Conservation (phyloP, 2,797 vertebrate genomes). For the Lepidocolaptes lacrymiger region DNA sequence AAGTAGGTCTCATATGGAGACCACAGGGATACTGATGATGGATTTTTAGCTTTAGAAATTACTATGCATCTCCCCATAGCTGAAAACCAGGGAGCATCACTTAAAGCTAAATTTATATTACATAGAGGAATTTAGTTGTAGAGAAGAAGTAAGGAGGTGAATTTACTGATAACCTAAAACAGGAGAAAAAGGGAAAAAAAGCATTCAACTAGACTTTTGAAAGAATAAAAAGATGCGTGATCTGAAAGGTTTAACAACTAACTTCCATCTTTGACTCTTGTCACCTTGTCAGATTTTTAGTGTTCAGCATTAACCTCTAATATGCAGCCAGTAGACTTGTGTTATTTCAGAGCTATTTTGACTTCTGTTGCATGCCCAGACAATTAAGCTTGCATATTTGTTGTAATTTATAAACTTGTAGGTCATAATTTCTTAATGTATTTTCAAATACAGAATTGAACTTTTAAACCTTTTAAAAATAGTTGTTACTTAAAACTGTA, state of each 20-base stretch:
- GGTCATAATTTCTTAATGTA: neutral
- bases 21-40: neutral
- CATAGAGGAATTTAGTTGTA: neutral
- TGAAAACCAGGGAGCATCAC: neutral
- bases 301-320: neutral
- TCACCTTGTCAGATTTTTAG: neutral
- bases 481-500: neutral
- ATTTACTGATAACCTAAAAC: neutral
- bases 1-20: neutral
- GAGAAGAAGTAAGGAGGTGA: neutral
- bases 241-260: neutral
- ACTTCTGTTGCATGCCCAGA: neutral
- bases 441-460: neutral
- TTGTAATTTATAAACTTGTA: neutral
- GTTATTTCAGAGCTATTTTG: neutral
- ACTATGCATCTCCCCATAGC: neutral
- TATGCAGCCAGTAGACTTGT: neutral
- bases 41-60: neutral
- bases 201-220: neutral
- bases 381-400: neutral
- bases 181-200: neutral
- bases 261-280: neutral
- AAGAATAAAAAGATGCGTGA: neutral
- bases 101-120: neutral
- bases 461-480: neutral